Evolutionary conservation across 2,888 invertebrate species (phyloP), one percentile per base, ranked within the genome.

Genomic region (Caenorhabditis sp.): DNA sequence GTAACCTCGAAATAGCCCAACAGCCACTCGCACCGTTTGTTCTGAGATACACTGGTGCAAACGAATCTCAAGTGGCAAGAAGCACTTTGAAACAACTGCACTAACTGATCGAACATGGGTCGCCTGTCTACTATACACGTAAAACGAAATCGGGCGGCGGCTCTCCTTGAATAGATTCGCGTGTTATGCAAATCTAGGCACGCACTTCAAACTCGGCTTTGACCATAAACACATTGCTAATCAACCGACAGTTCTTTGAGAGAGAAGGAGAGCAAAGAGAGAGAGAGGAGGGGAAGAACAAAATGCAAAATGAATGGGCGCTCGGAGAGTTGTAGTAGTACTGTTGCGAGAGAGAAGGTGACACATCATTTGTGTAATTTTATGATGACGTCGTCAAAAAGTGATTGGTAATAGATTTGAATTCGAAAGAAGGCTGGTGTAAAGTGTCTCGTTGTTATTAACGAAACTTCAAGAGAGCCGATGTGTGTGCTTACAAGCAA

Each of bases 161-260:
- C 35, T 56, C 68, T 58, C 24, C 58, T 59, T 79, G 51, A 56
- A 64, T 38, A 54, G 63, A 51, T 47, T n/a, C 26, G 56, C 58
- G 69, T 70, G 76, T 79, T 79, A 79, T 79, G 79, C 79, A 79
- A 79, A 79, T 79, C 70, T 64, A n/a, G n/a, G 70, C 70, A 38
- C 64, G 41, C 70, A 79, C 79, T 79, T 79, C 79, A 77, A 35
- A 68, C 68, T 68, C 38, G 68, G 54, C 68, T 68, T 59, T 77
- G 58, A 61, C 66, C 74, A 75, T 75, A 75, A 76, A 68, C 68
- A 76, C 59, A 58, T n/a, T 76, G 76, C 59, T 76, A 38, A 76
- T 75, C 64, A 61, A 19, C 51, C 56, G 54, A 28, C 38, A 41
- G 8, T 19, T 26, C 8, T 24, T 26, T 28, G 19, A 10, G 28